Evolutionary conservation across 2,113 vertebrate genomes (phyloP), one percentile per base, ranked within the genome.

Genomic region (Numida meleagris): DNA sequence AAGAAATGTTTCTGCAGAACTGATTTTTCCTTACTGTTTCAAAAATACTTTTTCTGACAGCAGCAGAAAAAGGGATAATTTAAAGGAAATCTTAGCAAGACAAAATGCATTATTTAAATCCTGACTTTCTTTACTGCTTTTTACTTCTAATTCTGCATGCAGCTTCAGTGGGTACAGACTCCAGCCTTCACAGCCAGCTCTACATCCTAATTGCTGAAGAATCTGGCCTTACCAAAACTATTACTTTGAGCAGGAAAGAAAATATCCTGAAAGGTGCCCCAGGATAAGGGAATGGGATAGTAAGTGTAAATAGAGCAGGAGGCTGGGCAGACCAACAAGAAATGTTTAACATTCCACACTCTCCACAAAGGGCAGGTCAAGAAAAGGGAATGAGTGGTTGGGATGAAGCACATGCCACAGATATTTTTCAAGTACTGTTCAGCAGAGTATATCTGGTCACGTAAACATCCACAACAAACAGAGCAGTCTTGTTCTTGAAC

Each of bases 271-370:
- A 94, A 95, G 86, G 91, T 96, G 95, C 96, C 92, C 72, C 95
- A 94, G 90, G 73, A 86, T 75, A 92, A 93, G 90, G 88, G 93
- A 93, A 87, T 82, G 62, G 89, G 73, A 94, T 57, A 93, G 50
- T 83, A 95, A 97, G 96, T 97, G 96, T 97, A 98, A 98, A 97
- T 97, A 98, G 96, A 97, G 96, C 91, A 94, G 93, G 88, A 96
- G 90, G 87, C 96, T 97, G 95, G 96, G 97, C 96, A 97, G 95
- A 96, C 93, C 96, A 95, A 93, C 93, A 96, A 97, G 97, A 97
- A 97, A 98, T 98, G 82, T 90, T 98, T 98, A 92, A 94, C 97
- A 98, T 98, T 98, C 98, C 97, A 97, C 48, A 61, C 96, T 98
- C 96, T 97, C 97, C 97, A 98, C 97, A 98, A 98, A 97, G 97